Evolutionary conservation across 2,888 invertebrate species (phyloP).

Genomic region (Entomobrya proxima): DNA sequence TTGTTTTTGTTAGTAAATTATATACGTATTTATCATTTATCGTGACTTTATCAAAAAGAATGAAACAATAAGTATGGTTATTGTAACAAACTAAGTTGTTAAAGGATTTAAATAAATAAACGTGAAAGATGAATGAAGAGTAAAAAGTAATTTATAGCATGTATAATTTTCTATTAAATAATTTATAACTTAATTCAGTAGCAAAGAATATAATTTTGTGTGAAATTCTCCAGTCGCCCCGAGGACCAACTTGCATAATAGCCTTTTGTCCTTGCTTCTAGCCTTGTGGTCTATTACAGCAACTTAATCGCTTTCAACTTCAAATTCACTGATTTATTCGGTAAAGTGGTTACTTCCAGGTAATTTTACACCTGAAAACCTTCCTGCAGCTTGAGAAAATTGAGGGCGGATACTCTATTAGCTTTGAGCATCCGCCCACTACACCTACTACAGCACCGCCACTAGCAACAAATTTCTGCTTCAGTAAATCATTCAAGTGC

Average conservation of each 20-base stretch:
- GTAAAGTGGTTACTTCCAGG: slow-evolving; percentile 20
- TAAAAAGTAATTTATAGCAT: no score
- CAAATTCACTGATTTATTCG: no score
- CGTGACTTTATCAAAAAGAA: slow-evolving; percentile 32
- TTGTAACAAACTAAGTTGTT: slow-evolving; percentile 6
- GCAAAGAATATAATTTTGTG: no score
- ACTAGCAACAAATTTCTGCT: not conserved
- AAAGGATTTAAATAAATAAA: slow-evolving; percentile 42
- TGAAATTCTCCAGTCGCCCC: no score
- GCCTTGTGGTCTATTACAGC: no score
- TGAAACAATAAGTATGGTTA: not conserved
- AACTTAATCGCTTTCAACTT: no score
- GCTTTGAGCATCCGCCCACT: not conserved
- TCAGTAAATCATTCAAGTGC: no score
- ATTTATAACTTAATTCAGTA: no score
- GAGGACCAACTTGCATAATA: no score
- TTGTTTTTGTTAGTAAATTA: slow-evolving; percentile 46
- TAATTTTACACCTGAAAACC: not conserved
- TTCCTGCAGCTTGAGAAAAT: no score
- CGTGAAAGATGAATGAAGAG: not conserved
- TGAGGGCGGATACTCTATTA: not conserved
- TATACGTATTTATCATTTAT: no score
- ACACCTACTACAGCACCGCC: not conserved
- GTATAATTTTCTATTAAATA: not conserved
- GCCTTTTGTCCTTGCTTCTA: no score